Base-by-base conservation (phyloP, 1,140 invertebrate species). In the Drosophila virilis region DNA sequence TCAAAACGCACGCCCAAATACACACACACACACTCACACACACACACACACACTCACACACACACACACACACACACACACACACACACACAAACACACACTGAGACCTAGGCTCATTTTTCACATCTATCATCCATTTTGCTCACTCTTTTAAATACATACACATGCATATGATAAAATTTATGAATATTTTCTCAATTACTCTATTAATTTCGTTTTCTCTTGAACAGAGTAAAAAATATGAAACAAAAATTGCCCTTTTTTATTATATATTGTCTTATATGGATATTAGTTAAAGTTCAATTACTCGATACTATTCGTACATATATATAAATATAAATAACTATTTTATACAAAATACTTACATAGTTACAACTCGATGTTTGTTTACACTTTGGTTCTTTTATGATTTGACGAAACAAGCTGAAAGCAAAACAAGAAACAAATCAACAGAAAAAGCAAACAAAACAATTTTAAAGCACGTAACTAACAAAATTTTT, bases 171-270 rank as follows among this genome's bases (percentile, higher is more conserved):
- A 75, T 69, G 74, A 70, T 48, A 69, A 74, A 55, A 70, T 69
- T 69, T 74, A 69, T 74, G 55, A 74, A 51, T 64, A 81, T 78
- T 69, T 82, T 65, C 71, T 74, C 59, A 62, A 70, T 72, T 82
- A 59, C 71, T 74, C 59, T 58, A 70, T 72, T 80, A 80, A 77
- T 73, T 80, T 74, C 69, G 74, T 85, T 82, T 70, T 81, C 55
- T 64, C 74, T 80, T 74, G 54, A 54, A 77, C 46, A 61, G 61
- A 78, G 58, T 52, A 55, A 54, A 67, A 61, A 75, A 51, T n/a
- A 73, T 54, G 65, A 76, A 43, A 40, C 33, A 74, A 59, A 67
- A 55, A 28, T 12, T 40, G 8, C 22, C 22, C 22, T 28, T 28
- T 54, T 61, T 61, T 33, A 37, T 61, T 33, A 37, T 61, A 43